A percentile compares a stretch with the other conserved stretches of the same genome.
Conservation (phyloP, 2,888 invertebrate genomes). For the Myathropa florea region DNA sequence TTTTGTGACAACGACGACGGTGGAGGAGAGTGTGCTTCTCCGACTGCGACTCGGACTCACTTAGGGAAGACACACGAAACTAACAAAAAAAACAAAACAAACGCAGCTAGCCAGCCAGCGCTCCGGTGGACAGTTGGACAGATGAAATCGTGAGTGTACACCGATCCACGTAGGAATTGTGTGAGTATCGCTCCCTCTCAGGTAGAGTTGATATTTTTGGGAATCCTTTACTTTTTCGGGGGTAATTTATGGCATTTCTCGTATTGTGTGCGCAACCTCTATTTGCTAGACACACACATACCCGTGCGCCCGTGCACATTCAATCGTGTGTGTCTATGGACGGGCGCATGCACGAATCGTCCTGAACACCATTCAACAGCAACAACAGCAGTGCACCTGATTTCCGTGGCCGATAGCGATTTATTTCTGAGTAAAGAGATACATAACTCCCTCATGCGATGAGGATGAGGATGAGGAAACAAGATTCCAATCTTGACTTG, state of each 20-base stretch:
- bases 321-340: neutral
- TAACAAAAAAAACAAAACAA: constrained; percentile 10
- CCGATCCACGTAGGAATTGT: constrained; percentile 51
- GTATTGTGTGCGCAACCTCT: constrained; percentile 63
- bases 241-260: constrained; percentile 67
- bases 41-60: constrained; percentile 17
- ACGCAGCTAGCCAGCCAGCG: neutral
- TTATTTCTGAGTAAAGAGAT: constrained; percentile 49
- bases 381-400: constrained; percentile 60
- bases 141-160: constrained; percentile 70
- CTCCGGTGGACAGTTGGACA: constrained; percentile 58
- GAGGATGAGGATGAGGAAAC: constrained; percentile 50
- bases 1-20: constrained; percentile 43
- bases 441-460: constrained; percentile 4
- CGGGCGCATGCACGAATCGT: neutral
- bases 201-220: constrained; percentile 48
- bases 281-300: constrained; percentile 58
- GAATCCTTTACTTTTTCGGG: constrained; percentile 69
- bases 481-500: constrained; percentile 63
- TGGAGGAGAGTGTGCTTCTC: constrained; percentile 20
- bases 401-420: constrained; percentile 68
- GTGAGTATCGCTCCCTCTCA: constrained; percentile 9
- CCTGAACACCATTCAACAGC: constrained; percentile 18
- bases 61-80: constrained; percentile 34
- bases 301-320: neutral